Conservation (phyloP, 2,797 vertebrate genomes). For the Pagetopsis macropterus region DNA sequence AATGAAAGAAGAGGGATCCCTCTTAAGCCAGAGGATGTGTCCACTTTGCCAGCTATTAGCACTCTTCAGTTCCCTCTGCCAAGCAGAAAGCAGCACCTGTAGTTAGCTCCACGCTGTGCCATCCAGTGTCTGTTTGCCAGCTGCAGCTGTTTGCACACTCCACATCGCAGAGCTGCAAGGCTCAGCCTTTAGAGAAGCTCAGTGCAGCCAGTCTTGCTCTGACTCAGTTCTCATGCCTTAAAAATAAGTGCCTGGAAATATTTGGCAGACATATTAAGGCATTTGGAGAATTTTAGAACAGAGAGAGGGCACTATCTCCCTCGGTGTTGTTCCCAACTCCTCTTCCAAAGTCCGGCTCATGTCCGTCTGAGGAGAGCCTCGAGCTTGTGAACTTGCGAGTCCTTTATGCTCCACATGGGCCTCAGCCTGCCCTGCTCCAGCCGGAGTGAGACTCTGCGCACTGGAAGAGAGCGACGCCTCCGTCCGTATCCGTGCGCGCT, state of each 20-base stretch:
- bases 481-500: conserved; percentile 93
- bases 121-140: conserved; percentile 79
- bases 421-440: conserved; percentile 70
- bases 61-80: conserved; percentile 64
- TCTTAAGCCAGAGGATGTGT: conserved; percentile 64
- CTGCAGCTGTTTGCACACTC: conserved; percentile 70
- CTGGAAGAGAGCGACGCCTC: conserved; percentile 84
- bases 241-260: conserved; percentile 76
- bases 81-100: conserved; percentile 74
- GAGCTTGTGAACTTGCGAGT: conserved; percentile 79
- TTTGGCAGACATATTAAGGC: conserved; percentile 80
- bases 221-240: conserved; percentile 72
- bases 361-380: conserved; percentile 78
- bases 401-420: conserved; percentile 74
- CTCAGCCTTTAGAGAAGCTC: conserved; percentile 56
- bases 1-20: conserved; percentile 59
- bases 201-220: conserved; percentile 67
- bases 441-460: conserved; percentile 62
- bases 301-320: conserved; percentile 63
- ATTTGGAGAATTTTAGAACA: conserved; percentile 76
- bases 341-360: conserved; percentile 68
- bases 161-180: conserved; percentile 57
- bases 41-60: conserved; percentile 65
- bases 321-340: conserved; percentile 53
- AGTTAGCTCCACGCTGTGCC: conserved; percentile 68